Percentiles rank a stretch among this genome's conserved stretches.
Conservation (phyloP, 2,113 vertebrate species). For the Thalassarche chlororhynchos region DNA sequence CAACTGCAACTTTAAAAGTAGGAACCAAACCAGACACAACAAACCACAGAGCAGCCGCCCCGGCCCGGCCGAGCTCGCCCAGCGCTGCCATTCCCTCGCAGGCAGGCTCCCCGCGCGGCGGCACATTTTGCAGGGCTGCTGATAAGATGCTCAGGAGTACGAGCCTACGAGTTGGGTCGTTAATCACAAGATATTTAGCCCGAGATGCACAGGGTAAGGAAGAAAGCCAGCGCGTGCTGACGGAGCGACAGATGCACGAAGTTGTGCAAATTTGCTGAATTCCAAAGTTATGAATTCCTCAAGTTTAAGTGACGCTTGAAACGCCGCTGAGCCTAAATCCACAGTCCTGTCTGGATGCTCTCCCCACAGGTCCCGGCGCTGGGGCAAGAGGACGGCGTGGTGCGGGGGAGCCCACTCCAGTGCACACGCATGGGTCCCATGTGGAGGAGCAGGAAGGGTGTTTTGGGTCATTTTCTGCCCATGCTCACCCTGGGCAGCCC, state of each 20-base stretch:
- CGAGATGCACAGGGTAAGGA: neutral
- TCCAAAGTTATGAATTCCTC: constrained; percentile 18
- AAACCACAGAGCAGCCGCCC: constrained; percentile 80
- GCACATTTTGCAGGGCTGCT: constrained; percentile 56
- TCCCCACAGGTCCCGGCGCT: rapidly evolving
- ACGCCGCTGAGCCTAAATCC: neutral
- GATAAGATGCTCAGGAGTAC: constrained; percentile 79
- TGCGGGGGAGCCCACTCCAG: neutral
- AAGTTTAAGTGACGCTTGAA: neutral
- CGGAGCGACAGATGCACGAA: neutral
- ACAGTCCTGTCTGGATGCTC: neutral
- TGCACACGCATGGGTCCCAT: rapidly evolving
- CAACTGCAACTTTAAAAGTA: constrained; percentile 80
- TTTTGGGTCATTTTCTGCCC: neutral
- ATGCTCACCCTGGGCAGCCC: rapidly evolving
- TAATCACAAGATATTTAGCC: constrained; percentile 68
- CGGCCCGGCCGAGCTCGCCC: neutral
- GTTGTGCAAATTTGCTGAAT: neutral
- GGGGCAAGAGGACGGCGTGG: rapidly evolving
- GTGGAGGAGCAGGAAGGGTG: rapidly evolving
- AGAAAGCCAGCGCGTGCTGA: neutral
- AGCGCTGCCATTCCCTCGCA: constrained; percentile 69
- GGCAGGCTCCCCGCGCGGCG: constrained; percentile 64
- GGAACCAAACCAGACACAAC: constrained; percentile 90
- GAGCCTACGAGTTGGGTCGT: constrained; percentile 58